Percentiles rank a stretch among this genome's conserved stretches.
Conservation (phyloP, 2,888 invertebrate species). For the Dascillus cervinus region DNA sequence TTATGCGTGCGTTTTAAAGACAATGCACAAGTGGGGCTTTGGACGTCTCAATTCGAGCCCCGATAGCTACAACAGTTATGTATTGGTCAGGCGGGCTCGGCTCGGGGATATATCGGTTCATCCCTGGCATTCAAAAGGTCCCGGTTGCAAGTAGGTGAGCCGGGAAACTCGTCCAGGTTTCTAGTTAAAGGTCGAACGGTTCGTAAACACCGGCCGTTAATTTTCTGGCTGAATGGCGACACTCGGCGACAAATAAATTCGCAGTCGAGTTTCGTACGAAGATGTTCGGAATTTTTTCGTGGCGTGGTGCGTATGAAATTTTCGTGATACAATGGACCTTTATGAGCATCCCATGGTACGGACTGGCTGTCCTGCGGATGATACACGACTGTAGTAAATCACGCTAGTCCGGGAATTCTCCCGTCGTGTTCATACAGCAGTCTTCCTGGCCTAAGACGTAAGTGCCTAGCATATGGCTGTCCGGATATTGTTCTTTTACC, state of each 20-base stretch:
- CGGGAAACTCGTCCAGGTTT: not conserved
- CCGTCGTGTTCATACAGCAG: conserved; percentile 9
- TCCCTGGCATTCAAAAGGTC: conserved; percentile 10
- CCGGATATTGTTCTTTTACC: too few species aligned
- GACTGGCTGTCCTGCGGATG: conserved; percentile 32
- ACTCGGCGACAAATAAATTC: too few species aligned
- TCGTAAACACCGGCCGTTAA: too few species aligned
- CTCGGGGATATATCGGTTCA: conserved; percentile 12
- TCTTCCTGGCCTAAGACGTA: not conserved
- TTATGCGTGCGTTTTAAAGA: conserved; percentile 10
- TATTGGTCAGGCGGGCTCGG: conserved; percentile 10
- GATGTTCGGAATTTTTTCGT: too few species aligned
- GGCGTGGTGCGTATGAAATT: too few species aligned
- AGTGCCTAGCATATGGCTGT: too few species aligned
- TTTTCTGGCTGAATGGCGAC: too few species aligned
- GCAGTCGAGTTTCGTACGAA: too few species aligned
- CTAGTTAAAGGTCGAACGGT: too few species aligned
- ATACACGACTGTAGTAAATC: conserved; percentile 34
- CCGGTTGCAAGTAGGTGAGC: conserved; percentile 5
- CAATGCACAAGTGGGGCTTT: conserved; percentile 13
- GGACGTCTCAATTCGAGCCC: conserved; percentile 14
- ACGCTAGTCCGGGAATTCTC: conserved; percentile 21
- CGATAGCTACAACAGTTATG: conserved; percentile 13
- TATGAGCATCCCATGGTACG: too few species aligned
- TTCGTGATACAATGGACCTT: too few species aligned